phyloP scores from a whole-genome alignment of 2,888 invertebrate species.

The Drosophila vallismaia region DNA sequence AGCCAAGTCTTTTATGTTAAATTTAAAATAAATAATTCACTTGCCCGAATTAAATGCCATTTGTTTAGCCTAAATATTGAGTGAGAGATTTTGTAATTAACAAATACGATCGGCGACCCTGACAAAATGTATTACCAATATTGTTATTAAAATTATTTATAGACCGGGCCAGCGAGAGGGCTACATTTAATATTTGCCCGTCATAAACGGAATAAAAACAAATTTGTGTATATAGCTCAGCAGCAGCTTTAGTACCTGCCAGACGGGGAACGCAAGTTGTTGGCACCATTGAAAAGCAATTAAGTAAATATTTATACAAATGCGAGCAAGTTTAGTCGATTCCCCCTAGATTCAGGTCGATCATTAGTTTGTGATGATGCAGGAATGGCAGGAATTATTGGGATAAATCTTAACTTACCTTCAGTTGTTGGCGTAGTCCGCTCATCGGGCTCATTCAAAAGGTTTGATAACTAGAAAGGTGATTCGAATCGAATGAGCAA shows the following conservation, averaged over 20 bases:
- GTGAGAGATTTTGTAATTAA: conserved; percentile 22
- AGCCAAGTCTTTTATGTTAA: background rate
- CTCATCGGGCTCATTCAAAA: conserved; percentile 83
- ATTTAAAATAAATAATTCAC: conserved; percentile 1
- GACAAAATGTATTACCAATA: conserved; percentile 29
- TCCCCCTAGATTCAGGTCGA: background rate
- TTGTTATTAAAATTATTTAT: conserved; percentile 56
- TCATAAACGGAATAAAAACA: conserved; percentile 38
- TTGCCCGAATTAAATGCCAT: conserved; percentile 1
- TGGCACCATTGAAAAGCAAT: conserved; percentile 47
- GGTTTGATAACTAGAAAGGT: conserved; percentile 34
- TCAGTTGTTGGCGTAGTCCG: conserved; percentile 83
- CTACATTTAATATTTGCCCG: conserved; percentile 54
- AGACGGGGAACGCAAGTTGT: conserved; percentile 42
- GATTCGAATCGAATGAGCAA: conserved; percentile 9
- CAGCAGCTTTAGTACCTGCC: conserved; percentile 48
- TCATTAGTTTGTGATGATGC: conserved; percentile 8
- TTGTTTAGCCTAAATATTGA: conserved; percentile 21
- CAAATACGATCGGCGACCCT: conserved; percentile 25
- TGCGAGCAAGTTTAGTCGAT: conserved; percentile 42
- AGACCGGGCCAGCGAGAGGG: conserved; percentile 13
- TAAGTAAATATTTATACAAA: conserved; percentile 67
- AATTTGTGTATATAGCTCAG: conserved; percentile 26
- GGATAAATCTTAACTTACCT: conserved; percentile 72
- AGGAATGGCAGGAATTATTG: background rate